A percentile compares a stretch with the other conserved stretches of the same genome.
These are phyloP conservation scores for Callocephalon fimbriatum DNA, from an alignment of 2,113 vertebrate genomes.

Conservation along the genomic window DNA sequence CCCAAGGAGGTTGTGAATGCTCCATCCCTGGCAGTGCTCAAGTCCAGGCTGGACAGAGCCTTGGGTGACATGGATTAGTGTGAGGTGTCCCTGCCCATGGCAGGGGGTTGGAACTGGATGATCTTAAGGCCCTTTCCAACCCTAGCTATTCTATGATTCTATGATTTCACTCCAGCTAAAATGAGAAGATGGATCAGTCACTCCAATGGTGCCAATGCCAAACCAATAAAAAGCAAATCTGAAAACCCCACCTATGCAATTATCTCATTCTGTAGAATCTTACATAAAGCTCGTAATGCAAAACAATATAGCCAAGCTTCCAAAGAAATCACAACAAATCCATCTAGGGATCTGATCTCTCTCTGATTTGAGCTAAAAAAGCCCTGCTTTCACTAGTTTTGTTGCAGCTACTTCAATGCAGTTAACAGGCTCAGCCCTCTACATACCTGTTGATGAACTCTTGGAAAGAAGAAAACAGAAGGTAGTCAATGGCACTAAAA, in stretches of 20 bases:
- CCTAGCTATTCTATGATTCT: not conserved
- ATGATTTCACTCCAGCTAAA: not conserved
- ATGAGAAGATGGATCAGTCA: not conserved
- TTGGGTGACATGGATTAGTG: not conserved
- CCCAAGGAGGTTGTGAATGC: too few species aligned
- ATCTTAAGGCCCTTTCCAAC: not conserved
- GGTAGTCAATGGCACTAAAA: constrained; percentile 97
- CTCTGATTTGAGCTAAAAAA: not conserved
- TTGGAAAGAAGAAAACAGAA: constrained; percentile 91
- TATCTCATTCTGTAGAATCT: not conserved
- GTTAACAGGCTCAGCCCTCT: not conserved
- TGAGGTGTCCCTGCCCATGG: not conserved
- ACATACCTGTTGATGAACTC: constrained; percentile 79
- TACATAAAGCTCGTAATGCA: not conserved
- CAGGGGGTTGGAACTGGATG: not conserved
- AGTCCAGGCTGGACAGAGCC: not conserved
- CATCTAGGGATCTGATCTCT: not conserved
- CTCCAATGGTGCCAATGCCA: not conserved
- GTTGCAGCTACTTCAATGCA: not conserved
- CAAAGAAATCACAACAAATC: not conserved
- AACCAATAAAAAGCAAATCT: not conserved
- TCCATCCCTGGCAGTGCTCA: too few species aligned
- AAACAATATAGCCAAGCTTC: not conserved
- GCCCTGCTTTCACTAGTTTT: not conserved
- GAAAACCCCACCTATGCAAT: not conserved